Base-by-base conservation (phyloP, 2,113 vertebrate species). In the Ivindomyrus marchei region DNA sequence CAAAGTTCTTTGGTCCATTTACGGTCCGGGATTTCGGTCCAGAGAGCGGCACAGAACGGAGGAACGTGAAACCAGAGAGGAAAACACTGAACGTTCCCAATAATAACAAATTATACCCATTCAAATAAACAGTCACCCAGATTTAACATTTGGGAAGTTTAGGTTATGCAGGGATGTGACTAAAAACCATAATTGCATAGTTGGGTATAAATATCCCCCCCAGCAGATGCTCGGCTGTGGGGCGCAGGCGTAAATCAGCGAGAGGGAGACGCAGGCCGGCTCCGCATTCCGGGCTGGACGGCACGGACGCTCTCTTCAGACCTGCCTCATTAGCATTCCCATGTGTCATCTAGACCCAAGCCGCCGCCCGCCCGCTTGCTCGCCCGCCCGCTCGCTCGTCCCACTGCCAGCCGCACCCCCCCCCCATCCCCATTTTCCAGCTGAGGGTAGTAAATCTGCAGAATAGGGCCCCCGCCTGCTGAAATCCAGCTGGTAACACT, bases 241-340 rank as follows among this genome's bases (percentile, higher is more conserved):
- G 91, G 84, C 52, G 90, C 47, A 89, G 77, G 36, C 91, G 92
- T 94, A 93, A 94, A 94, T 94, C 93, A 93, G 24, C 53, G 42
- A 36, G 36, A 52, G 77, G 50, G 46, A 85, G 88, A 89, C 9
- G 58, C 45, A 58, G 80, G 49, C 86, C 85, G 39, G 49, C 24
- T 24, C 21, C 2, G 3, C 2, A 19, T 45, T 21, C 39, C 42
- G 56, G 9, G 90, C 36, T 10, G 80, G 88, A 19, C 36, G 74
- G 47, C 85, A 31, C 21, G 4, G 27, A 27, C 7, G 15, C 77
- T 13, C 46, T 24, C 39, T 39, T 70, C 88, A 39, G 88, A 15
- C 66, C 49, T 36, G 45, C 88, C 70, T 77, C 88, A 80, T 89
- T 89, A 80, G 47, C 53, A 77, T 52, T 89, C 88, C 66, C 46